Percentiles rank a stretch among this genome's conserved stretches.
Evolutionary conservation across 2,888 invertebrate species (phyloP).

Genomic region (Cataglyphis albicans): DNA sequence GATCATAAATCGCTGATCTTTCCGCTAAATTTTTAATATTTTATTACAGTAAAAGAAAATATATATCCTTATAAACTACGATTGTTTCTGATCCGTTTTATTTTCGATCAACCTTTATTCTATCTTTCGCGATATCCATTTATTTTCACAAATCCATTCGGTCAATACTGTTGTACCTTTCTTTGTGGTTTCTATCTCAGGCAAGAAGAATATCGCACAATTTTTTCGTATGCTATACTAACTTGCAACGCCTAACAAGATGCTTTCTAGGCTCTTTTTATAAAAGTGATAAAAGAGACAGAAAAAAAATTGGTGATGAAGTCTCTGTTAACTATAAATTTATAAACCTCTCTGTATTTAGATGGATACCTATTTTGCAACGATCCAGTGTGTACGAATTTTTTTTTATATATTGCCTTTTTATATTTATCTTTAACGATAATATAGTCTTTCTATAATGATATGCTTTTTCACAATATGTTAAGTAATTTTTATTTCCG

Average conservation of each 20-base stretch:
- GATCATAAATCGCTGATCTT: slow-evolving; percentile 56
- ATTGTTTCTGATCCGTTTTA: slow-evolving; percentile 35
- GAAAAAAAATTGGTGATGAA: neutral
- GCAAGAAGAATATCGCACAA: neutral
- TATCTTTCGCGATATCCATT: slow-evolving; percentile 12
- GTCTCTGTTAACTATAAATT: neutral
- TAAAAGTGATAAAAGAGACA: neutral
- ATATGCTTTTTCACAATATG: neutral
- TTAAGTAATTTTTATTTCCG: neutral
- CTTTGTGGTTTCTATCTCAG: neutral
- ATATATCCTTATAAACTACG: neutral
- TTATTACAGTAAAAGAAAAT: slow-evolving; percentile 1
- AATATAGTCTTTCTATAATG: neutral
- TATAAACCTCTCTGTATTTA: neutral
- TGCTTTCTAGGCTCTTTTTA: slow-evolving; percentile 10
- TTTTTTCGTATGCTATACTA: neutral
- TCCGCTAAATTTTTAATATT: slow-evolving; percentile 17
- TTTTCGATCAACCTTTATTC: slow-evolving; percentile 23
- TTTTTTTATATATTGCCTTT: neutral
- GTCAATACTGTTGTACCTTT: slow-evolving; percentile 13
- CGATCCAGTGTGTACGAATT: neutral
- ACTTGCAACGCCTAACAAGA: slow-evolving; percentile 20
- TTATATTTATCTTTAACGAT: neutral
- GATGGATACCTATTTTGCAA: neutral
- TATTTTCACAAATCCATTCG: slow-evolving; percentile 31